Percentiles rank a stretch among this genome's conserved stretches.
phyloP scores from a whole-genome alignment of 2,797 vertebrate species.

The Hypotaenidia philippensis region DNA sequence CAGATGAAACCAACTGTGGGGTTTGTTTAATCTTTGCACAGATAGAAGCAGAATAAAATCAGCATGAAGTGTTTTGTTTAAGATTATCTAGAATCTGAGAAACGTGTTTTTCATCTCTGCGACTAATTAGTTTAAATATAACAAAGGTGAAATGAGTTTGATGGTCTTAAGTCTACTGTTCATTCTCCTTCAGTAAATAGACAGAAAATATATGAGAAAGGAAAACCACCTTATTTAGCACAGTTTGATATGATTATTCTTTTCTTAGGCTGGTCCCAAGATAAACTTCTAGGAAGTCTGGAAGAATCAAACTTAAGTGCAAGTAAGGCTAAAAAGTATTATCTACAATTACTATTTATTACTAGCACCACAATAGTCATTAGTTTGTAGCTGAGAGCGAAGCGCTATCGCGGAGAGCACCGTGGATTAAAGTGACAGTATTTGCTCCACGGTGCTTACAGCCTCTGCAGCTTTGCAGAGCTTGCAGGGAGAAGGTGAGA shows the following conservation, averaged over 20 bases:
- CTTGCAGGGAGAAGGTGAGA: slow-evolving; percentile 70
- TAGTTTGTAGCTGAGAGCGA: not conserved
- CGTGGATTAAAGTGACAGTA: slow-evolving; percentile 27
- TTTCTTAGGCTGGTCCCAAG: slow-evolving; percentile 40
- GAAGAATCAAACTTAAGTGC: slow-evolving; percentile 33
- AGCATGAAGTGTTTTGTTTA: slow-evolving; percentile 66
- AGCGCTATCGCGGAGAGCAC: not conserved
- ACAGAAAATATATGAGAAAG: slow-evolving; percentile 21
- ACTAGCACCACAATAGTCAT: slow-evolving; percentile 12
- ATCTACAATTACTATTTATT: not conserved
- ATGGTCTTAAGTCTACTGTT: slow-evolving; percentile 68
- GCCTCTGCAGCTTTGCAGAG: slow-evolving; percentile 63
- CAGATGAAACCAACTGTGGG: slow-evolving; percentile 54
- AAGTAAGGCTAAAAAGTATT: slow-evolving; percentile 28
- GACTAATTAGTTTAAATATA: slow-evolving; percentile 76
- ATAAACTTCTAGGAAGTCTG: slow-evolving; percentile 69
- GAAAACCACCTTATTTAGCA: slow-evolving; percentile 55
- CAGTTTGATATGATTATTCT: slow-evolving; percentile 57
- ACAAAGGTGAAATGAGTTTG: slow-evolving; percentile 75
- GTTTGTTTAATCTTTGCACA: slow-evolving; percentile 68
- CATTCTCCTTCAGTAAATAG: slow-evolving; percentile 47
- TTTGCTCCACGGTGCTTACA: slow-evolving; percentile 37
- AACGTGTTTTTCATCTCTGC: slow-evolving; percentile 66
- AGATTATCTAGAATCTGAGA: slow-evolving; percentile 75
- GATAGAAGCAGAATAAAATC: slow-evolving; percentile 73